These are phyloP conservation scores for Borostomias antarcticus DNA, from an alignment of 2,797 vertebrate species.

Conservation along the genomic window DNA sequence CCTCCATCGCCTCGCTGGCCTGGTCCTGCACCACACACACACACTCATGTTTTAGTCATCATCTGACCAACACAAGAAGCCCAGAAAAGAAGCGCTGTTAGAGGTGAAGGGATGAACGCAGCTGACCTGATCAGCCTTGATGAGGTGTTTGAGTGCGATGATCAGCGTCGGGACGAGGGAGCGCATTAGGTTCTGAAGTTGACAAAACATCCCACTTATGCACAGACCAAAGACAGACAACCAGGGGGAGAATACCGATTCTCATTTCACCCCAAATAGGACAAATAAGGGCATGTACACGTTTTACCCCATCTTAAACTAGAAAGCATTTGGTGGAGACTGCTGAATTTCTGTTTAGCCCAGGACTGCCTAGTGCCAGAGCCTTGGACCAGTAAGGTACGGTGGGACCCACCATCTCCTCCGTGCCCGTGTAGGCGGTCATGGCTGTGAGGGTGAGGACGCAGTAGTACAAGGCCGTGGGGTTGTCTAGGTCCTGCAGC, in stretches of 20 bases:
- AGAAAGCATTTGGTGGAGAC: too few species aligned
- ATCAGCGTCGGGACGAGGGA: slow-evolving; percentile 83
- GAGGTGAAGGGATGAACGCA: slow-evolving; percentile 3
- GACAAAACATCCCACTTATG: neutral
- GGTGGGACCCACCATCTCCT: slow-evolving; percentile 79
- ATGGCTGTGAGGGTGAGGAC: slow-evolving; percentile 83
- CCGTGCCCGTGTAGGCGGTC: slow-evolving; percentile 72
- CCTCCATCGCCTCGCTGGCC: slow-evolving; percentile 87
- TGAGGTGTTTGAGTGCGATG: slow-evolving; percentile 79
- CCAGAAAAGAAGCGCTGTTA: neutral
- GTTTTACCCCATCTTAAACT: too few species aligned
- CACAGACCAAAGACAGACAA: neutral
- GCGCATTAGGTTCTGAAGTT: slow-evolving; percentile 78
- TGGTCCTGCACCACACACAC: slow-evolving; percentile 71
- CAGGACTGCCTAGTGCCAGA: too few species aligned
- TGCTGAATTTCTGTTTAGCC: too few species aligned
- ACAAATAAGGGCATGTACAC: neutral
- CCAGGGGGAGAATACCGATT: neutral
- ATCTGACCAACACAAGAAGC: slow-evolving; percentile 14
- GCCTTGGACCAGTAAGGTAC: too few species aligned
- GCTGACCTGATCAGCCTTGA: slow-evolving; percentile 82
- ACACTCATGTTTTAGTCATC: slow-evolving; percentile 11
- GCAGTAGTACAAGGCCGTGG: slow-evolving; percentile 82
- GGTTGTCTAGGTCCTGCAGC: slow-evolving; percentile 78
- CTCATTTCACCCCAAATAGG: neutral